A percentile compares a stretch with the other conserved stretches of the same genome.
Evolutionary conservation across 2,113 vertebrate species (phyloP).

Genomic region (Chaenocephalus aceratus): DNA sequence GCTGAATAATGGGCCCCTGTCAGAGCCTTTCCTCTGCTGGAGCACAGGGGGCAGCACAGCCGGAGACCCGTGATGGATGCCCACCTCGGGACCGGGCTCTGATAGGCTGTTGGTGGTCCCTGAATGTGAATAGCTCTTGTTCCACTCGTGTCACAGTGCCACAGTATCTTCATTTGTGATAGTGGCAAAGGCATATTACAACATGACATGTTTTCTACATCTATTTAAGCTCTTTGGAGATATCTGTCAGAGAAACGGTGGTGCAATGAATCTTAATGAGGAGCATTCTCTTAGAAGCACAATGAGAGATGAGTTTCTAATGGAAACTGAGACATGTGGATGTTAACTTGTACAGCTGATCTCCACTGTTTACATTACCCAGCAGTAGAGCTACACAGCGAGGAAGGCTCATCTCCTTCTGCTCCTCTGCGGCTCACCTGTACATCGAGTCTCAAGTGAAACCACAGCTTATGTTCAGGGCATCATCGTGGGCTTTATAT

Average conservation of each 20-base stretch:
- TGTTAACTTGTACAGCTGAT: conserved; percentile 68
- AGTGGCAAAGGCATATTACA: conserved; percentile 24
- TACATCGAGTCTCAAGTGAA: neutral
- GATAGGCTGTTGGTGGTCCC: conserved; percentile 59
- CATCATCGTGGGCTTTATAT: too few species aligned
- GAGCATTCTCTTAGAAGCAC: conserved; percentile 47
- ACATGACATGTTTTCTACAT: conserved; percentile 50
- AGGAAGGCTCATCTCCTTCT: neutral
- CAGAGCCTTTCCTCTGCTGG: conserved; percentile 41
- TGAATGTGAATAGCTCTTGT: conserved; percentile 48
- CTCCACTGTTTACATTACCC: conserved; percentile 49
- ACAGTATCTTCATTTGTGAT: conserved; percentile 43
- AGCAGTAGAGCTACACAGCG: conserved; percentile 40
- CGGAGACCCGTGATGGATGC: conserved; percentile 62
- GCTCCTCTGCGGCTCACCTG: neutral
- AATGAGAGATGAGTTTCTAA: conserved; percentile 51
- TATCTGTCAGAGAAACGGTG: conserved; percentile 36
- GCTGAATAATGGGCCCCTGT: conserved; percentile 67
- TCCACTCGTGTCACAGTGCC: conserved; percentile 45
- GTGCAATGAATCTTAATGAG: conserved; percentile 73
- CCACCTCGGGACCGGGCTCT: conserved; percentile 38
- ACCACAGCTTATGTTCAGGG: too few species aligned
- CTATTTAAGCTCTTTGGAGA: conserved; percentile 40
- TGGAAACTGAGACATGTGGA: conserved; percentile 50
- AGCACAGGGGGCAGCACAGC: conserved; percentile 6